Evolutionary conservation across 37 sponge, comb jelly and placozoan genomes (phyloP).

Genomic region (Aphrocallistes beatrix): DNA sequence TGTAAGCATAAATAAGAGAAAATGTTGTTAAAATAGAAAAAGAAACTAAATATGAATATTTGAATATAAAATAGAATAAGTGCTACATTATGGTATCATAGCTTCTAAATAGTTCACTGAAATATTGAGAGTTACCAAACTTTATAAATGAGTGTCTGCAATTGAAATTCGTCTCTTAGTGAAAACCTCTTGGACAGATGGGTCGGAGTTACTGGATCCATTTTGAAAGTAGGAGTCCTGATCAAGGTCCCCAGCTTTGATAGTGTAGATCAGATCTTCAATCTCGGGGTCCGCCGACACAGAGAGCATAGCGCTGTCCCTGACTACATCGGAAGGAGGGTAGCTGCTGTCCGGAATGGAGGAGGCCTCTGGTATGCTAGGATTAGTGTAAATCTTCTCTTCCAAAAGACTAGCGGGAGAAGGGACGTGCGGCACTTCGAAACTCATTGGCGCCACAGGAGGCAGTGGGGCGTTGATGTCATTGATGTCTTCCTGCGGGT

Average conservation of each 20-base stretch:
- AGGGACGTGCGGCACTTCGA: not conserved
- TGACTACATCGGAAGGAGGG: not conserved
- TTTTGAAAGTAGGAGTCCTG: not conserved
- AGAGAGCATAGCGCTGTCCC: not conserved
- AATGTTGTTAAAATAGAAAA: too few relatives aligned
- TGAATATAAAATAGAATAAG: too few relatives aligned
- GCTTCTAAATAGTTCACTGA: too few relatives aligned
- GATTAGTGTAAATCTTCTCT: not conserved
- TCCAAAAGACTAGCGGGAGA: not conserved
- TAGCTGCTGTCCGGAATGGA: not conserved
- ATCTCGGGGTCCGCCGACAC: conserved; percentile 13
- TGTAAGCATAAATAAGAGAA: too few relatives aligned
- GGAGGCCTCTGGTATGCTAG: not conserved
- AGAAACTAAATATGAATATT: too few relatives aligned
- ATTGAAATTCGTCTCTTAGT: not conserved
- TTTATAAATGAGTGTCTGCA: not conserved
- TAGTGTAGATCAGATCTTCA: not conserved
- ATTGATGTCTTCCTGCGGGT: not conserved
- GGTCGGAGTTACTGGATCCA: not conserved
- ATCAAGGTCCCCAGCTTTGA: not conserved
- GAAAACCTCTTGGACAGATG: not conserved
- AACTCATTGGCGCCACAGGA: not conserved
- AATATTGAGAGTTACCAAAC: not conserved
- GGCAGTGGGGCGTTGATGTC: not conserved
- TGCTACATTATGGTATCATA: too few relatives aligned